A percentile compares a stretch with the other conserved stretches of the same genome.
Conservation (phyloP, 2,888 invertebrate genomes). For the Pachliopta kotzebuea region DNA sequence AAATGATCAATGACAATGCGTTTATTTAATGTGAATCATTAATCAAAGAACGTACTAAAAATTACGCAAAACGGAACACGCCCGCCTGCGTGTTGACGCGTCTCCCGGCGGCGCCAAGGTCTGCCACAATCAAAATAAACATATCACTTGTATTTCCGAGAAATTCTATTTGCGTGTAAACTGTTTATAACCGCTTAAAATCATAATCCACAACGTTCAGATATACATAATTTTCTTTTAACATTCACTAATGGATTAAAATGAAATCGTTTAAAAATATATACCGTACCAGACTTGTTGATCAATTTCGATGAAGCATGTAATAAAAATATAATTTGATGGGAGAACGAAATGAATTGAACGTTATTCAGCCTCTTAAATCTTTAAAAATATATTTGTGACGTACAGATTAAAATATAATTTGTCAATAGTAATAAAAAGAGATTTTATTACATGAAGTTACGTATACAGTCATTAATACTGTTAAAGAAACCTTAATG, state of each 20-base stretch:
- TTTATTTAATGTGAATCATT: constrained; percentile 22
- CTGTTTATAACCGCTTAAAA: constrained; percentile 37
- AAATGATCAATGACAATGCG: not conserved
- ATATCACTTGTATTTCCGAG: constrained; percentile 50
- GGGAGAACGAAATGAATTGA: not conserved
- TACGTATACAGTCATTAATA: not conserved
- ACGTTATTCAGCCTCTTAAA: not conserved
- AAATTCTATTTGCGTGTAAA: constrained; percentile 54
- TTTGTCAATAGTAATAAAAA: constrained; percentile 4
- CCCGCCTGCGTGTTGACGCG: constrained; percentile 35
- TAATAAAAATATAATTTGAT: not conserved
- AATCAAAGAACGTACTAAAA: constrained; percentile 31
- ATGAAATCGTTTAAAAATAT: not conserved
- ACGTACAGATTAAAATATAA: not conserved
- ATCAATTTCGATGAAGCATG: not conserved
- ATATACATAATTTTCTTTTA: constrained; percentile 1
- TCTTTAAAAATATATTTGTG: not conserved
- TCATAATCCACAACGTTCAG: constrained; percentile 5
- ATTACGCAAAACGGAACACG: constrained; percentile 38
- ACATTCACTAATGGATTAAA: not conserved
- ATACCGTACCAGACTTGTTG: not conserved
- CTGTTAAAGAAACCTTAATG: not conserved
- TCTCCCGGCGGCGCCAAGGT: constrained; percentile 38
- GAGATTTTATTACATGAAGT: not conserved
- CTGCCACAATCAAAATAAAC: constrained; percentile 44